Conservation (phyloP, 2,113 vertebrate genomes). For the Sphaerodactylus townsendi region DNA sequence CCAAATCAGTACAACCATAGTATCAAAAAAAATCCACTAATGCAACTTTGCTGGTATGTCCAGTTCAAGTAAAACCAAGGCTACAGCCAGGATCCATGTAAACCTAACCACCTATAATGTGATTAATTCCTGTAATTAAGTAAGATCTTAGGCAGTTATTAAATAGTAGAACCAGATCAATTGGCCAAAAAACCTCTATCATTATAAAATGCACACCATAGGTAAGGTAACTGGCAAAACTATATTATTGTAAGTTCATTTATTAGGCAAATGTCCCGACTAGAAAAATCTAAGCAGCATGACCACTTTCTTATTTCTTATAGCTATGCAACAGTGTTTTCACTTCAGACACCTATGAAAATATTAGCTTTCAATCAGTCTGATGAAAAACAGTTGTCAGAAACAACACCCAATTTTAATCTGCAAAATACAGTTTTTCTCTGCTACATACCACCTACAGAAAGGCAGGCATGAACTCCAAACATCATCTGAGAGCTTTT, state of each 20-base stretch:
- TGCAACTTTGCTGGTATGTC: not conserved
- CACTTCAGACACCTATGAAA: not conserved
- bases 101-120: not conserved
- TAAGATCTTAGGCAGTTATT: not conserved
- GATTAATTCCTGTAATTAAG: not conserved
- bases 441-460: conserved; percentile 14
- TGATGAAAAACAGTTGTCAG: not conserved
- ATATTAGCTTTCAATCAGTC: not conserved
- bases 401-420: not conserved
- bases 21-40: not conserved
- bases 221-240: not conserved
- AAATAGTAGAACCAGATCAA: not conserved
- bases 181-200: not conserved
- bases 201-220: not conserved
- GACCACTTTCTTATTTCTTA: not conserved
- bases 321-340: conserved; percentile 1
- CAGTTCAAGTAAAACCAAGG: not conserved
- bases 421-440: conserved; percentile 34
- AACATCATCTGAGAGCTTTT: not conserved
- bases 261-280: not conserved
- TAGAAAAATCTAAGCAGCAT: not conserved
- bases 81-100: not conserved
- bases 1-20: not conserved
- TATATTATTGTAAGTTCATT: not conserved
- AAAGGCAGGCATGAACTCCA: conserved; percentile 30